Evolutionary conservation across 2,113 vertebrate species (phyloP).

Genomic region (Corythornis vintsioides): DNA sequence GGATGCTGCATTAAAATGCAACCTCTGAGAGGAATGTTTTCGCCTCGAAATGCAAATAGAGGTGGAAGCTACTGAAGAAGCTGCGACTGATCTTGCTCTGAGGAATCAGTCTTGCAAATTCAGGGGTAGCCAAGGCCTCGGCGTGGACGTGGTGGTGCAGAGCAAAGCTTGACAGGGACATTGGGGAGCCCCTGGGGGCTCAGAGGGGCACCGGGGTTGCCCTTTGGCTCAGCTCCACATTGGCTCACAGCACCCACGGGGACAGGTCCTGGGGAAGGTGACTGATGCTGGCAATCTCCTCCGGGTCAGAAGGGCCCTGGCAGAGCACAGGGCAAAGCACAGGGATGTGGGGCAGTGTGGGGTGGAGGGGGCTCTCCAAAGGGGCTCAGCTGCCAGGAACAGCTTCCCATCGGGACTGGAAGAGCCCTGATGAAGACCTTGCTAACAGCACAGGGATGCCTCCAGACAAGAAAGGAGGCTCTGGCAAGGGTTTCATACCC

Average conservation of each 20-base stretch:
- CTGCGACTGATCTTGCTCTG: background rate
- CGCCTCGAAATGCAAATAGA: background rate
- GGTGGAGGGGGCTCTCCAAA: background rate
- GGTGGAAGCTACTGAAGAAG: background rate
- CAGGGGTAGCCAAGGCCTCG: background rate
- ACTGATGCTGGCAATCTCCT: fast-evolving
- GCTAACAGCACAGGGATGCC: fast-evolving
- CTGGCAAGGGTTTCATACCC: background rate
- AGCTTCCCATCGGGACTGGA: fast-evolving
- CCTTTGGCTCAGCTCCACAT: background rate
- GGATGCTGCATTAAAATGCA: conserved; percentile 35
- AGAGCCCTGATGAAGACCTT: fast-evolving
- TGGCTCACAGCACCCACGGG: background rate
- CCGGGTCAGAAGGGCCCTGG: background rate
- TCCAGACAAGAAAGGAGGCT: background rate
- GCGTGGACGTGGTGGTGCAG: fast-evolving
- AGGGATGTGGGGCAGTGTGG: fast-evolving
- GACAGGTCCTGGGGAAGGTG: background rate
- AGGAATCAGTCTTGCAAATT: background rate
- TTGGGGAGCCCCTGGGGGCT: fast-evolving
- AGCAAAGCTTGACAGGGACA: background rate
- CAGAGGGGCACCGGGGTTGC: background rate
- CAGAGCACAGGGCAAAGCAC: background rate
- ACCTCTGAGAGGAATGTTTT: background rate
- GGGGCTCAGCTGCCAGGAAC: background rate